These are phyloP conservation scores for Nomada goodeniana DNA, from an alignment of 2,888 invertebrate genomes.

Conservation along the genomic window DNA sequence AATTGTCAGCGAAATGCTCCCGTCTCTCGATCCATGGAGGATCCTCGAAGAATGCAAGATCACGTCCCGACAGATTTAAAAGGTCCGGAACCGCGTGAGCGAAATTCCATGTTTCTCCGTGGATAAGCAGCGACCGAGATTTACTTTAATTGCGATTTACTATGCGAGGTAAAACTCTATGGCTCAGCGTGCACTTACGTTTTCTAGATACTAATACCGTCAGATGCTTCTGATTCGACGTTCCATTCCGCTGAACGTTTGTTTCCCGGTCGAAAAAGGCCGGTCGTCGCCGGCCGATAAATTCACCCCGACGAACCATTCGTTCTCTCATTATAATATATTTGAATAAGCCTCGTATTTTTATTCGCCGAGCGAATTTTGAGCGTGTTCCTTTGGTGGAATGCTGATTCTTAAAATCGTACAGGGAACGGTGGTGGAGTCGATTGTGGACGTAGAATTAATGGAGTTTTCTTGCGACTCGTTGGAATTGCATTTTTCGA, in stretches of 20 bases:
- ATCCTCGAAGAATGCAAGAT: slow-evolving; percentile 32
- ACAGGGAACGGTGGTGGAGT: background rate
- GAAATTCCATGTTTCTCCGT: slow-evolving; percentile 60
- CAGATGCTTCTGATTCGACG: slow-evolving; percentile 2
- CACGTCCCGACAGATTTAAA: slow-evolving; percentile 54
- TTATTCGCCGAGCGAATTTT: slow-evolving; percentile 6
- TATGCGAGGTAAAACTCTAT: slow-evolving; percentile 58
- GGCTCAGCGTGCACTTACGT: slow-evolving; percentile 43
- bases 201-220: slow-evolving; percentile 31
- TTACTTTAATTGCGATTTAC: slow-evolving; percentile 70
- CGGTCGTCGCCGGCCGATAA: background rate
- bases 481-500: too few species aligned
- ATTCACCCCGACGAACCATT: slow-evolving; percentile 5
- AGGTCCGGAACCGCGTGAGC: slow-evolving; percentile 31
- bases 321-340: slow-evolving; percentile 22
- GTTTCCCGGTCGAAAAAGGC: slow-evolving; percentile 4
- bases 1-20: slow-evolving; percentile 3
- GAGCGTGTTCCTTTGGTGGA: background rate
- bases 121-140: slow-evolving; percentile 58
- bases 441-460: too few species aligned
- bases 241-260: slow-evolving; percentile 9
- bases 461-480: too few species aligned
- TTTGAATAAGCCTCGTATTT: slow-evolving; percentile 33
- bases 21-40: background rate
- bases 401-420: background rate